Evolutionary conservation across 2,888 invertebrate species (phyloP).

Genomic region (Cenopis cana): DNA sequence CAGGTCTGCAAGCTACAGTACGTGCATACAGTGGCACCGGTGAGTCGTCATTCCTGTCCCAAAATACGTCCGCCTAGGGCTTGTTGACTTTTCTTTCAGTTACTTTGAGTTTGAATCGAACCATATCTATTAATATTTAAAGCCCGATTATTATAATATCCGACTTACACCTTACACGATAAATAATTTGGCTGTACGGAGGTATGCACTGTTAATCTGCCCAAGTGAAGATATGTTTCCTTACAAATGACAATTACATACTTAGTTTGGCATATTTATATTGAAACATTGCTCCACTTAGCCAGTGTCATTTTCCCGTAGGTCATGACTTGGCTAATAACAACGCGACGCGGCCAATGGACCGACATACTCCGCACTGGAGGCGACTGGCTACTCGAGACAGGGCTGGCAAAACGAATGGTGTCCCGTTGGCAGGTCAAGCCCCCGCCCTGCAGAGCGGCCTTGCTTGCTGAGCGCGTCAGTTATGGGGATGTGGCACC

Average conservation of each 20-base stretch:
- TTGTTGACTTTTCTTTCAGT: too few species aligned
- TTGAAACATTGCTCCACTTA: too few species aligned
- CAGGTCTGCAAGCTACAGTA: constrained; percentile 71
- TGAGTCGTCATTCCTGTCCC: constrained; percentile 46
- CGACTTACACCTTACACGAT: too few species aligned
- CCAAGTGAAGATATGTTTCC: too few species aligned
- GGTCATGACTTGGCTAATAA: constrained; percentile 63
- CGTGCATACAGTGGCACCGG: constrained; percentile 72
- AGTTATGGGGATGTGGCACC: constrained; percentile 68
- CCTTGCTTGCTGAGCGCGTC: constrained; percentile 72
- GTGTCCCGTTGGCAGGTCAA: constrained; percentile 55
- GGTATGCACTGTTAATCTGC: too few species aligned
- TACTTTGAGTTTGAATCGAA: too few species aligned
- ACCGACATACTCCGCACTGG: constrained; percentile 58
- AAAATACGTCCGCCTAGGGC: too few species aligned
- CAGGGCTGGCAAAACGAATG: constrained; percentile 62
- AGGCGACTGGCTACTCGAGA: constrained; percentile 67
- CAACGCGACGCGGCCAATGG: constrained; percentile 65
- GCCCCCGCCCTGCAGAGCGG: constrained; percentile 67
- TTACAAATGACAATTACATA: too few species aligned
- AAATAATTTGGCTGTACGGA: too few species aligned
- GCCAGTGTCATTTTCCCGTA: constrained; percentile 46
- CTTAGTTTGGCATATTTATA: too few species aligned
- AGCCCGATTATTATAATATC: too few species aligned
- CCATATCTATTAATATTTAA: too few species aligned